Conservation (phyloP, 2,888 invertebrate genomes). For the Halictus quadricinctus region DNA sequence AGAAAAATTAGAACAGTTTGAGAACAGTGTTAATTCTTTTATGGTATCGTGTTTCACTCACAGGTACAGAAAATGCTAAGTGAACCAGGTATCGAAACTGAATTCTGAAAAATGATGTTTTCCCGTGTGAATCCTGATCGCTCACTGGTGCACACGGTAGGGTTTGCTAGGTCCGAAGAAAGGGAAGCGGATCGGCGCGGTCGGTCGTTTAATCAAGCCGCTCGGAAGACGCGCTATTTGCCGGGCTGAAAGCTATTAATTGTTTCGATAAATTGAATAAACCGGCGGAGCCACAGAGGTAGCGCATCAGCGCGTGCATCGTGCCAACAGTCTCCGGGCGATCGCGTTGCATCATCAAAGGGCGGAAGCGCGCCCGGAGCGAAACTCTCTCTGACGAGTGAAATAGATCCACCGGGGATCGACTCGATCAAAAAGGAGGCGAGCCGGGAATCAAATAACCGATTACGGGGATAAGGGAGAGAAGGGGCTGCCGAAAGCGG, state of each 20-base stretch:
- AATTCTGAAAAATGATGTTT: neutral
- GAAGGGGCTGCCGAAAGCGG: neutral
- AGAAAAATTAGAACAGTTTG: too few relatives aligned
- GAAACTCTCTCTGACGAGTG: slow-evolving; percentile 12
- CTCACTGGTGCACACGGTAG: neutral
- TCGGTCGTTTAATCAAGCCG: neutral
- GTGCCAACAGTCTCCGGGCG: slow-evolving; percentile 13
- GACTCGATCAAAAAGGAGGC: slow-evolving; percentile 11
- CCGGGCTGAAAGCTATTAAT: slow-evolving; percentile 6
- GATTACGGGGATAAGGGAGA: neutral
- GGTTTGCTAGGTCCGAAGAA: neutral
- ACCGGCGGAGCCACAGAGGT: neutral
- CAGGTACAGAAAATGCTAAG: too few relatives aligned
- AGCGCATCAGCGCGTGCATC: neutral
- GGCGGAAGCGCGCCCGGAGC: slow-evolving; percentile 16
- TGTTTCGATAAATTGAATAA: neutral
- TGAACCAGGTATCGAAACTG: too few relatives aligned
- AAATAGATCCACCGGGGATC: neutral
- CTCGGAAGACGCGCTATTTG: too few relatives aligned
- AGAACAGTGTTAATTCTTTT: too few relatives aligned
- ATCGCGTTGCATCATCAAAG: slow-evolving; percentile 30
- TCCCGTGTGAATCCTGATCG: neutral
- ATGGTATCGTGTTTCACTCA: too few relatives aligned
- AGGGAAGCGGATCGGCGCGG: neutral
- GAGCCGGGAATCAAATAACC: slow-evolving; percentile 9